These are phyloP conservation scores for Carapus acus DNA, from an alignment of 2,797 vertebrate species.

Conservation along the genomic window DNA sequence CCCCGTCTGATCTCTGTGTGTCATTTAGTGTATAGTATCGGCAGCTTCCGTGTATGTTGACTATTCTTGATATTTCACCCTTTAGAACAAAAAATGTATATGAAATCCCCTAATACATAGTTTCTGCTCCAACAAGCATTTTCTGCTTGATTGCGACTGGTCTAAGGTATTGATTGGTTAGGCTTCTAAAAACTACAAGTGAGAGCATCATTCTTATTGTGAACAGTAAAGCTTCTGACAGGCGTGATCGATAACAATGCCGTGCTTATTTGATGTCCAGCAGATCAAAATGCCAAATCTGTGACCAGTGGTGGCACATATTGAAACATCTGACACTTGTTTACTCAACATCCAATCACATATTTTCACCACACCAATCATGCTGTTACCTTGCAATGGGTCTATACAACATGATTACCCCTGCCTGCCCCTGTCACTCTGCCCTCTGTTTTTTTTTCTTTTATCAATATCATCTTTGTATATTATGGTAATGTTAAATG, in stretches of 20 bases:
- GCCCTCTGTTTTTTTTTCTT: no score
- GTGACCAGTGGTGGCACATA: background rate
- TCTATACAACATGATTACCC: background rate
- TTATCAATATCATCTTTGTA: no score
- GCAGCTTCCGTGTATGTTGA: no score
- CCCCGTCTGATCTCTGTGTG: no score
- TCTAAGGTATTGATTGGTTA: background rate
- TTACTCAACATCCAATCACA: background rate
- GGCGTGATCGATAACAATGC: background rate
- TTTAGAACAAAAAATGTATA: background rate
- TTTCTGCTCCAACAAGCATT: background rate
- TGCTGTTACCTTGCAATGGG: background rate
- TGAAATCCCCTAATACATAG: background rate
- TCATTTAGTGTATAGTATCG: no score
- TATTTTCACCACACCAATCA: background rate
- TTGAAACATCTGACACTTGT: background rate
- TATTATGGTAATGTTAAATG: no score
- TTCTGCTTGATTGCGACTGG: background rate
- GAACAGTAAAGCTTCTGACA: background rate
- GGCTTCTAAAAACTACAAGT: no score
- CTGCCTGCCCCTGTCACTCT: background rate
- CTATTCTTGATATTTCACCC: background rate
- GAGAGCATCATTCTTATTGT: background rate
- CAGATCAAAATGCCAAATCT: background rate
- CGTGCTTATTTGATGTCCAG: background rate